phyloP scores from a whole-genome alignment of 2,113 vertebrate species.

The Mastomys coucha region DNA sequence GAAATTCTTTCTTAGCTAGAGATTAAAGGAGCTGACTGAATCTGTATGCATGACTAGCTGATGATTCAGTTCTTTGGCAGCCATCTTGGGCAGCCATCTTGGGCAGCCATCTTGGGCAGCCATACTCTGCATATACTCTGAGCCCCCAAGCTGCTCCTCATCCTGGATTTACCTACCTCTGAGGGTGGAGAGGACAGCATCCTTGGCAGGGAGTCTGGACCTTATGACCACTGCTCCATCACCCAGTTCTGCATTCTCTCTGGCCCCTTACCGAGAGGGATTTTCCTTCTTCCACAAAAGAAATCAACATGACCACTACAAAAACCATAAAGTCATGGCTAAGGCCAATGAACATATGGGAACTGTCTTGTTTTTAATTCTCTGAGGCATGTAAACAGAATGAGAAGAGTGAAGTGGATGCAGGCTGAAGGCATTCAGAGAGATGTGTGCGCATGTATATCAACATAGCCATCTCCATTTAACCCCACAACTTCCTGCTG shows the following conservation, averaged over 20 bases:
- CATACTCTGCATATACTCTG: no score
- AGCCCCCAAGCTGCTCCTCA: neutral
- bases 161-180: neutral
- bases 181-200: neutral
- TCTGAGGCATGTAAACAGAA: neutral
- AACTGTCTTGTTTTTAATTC: neutral
- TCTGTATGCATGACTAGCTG: neutral
- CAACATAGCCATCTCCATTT: neutral
- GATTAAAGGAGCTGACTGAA: constrained; percentile 4
- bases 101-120: no score
- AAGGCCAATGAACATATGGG: neutral
- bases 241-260: neutral
- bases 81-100: no score
- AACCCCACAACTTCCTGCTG: neutral
- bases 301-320: neutral
- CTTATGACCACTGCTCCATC: neutral
- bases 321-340: neutral
- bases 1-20: constrained; percentile 33
- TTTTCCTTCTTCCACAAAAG: neutral
- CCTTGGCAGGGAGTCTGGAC: neutral
- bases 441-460: neutral
- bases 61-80: neutral
- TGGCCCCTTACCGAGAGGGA: neutral
- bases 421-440: neutral
- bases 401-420: neutral